Evolutionary conservation across 2,888 invertebrate genomes (phyloP).

Genomic region (Choristoneura rosaceana): DNA sequence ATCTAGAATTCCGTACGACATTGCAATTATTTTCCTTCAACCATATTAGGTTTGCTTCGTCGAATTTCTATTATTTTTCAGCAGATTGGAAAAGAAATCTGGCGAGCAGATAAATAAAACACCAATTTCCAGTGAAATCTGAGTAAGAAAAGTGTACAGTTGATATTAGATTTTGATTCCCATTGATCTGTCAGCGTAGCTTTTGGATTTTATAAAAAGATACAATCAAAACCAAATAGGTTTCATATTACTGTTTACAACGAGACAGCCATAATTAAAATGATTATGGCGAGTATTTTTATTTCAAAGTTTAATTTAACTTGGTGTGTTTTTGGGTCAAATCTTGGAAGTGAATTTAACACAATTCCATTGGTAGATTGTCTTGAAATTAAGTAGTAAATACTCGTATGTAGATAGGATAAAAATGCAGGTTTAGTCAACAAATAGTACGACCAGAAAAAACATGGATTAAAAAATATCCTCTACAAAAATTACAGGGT

Average conservation of each 20-base stretch:
- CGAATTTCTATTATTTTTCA: slow-evolving; percentile 9
- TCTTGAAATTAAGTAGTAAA: too few species aligned
- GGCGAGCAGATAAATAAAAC: slow-evolving; percentile 5
- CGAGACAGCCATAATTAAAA: neutral
- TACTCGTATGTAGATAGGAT: too few species aligned
- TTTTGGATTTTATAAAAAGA: neutral
- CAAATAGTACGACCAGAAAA: too few species aligned
- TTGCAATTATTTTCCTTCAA: slow-evolving; percentile 5
- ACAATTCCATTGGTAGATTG: too few species aligned
- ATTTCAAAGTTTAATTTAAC: neutral
- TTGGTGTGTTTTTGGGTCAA: too few species aligned
- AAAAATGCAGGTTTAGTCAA: too few species aligned
- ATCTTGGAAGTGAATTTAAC: too few species aligned
- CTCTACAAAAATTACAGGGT: too few species aligned
- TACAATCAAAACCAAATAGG: neutral
- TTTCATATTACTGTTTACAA: neutral
- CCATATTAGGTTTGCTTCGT: slow-evolving; percentile 4
- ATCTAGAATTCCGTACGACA: neutral
- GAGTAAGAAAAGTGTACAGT: neutral
- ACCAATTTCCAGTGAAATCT: slow-evolving; percentile 1
- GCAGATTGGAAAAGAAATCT: slow-evolving; percentile 8
- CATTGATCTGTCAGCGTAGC: neutral
- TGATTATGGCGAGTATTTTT: neutral
- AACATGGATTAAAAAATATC: too few species aligned
- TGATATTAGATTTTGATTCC: neutral